These are phyloP conservation scores for Gobiocypris rarus DNA, from an alignment of 2,113 vertebrate species.

Conservation along the genomic window DNA sequence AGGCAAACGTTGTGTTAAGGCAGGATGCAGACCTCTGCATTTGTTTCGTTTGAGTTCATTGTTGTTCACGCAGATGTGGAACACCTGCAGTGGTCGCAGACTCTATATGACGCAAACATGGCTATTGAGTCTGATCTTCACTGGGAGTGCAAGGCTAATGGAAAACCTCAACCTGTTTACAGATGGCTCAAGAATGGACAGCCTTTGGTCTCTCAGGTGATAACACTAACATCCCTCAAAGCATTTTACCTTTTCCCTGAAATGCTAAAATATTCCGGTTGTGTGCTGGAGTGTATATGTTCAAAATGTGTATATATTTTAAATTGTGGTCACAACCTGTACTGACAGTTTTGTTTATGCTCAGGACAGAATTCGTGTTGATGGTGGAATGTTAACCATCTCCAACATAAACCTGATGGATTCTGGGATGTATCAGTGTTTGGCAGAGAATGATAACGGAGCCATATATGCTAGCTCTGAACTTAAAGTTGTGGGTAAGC, in stretches of 20 bases:
- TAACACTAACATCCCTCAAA: background rate
- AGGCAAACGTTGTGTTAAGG: conserved; percentile 12
- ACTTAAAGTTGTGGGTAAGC: conserved; percentile 88
- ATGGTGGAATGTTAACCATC: conserved; percentile 81
- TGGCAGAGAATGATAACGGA: conserved; percentile 84
- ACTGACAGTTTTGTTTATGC: conserved; percentile 51
- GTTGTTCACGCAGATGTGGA: conserved; percentile 69
- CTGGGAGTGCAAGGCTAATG: conserved; percentile 88
- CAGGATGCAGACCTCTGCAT: background rate
- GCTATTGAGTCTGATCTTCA: conserved; percentile 83
- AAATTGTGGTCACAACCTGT: background rate
- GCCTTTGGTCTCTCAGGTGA: conserved; percentile 77
- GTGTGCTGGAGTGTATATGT: background rate
- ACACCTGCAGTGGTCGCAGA: conserved; percentile 84
- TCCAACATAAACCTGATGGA: conserved; percentile 80
- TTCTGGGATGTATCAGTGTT: conserved; percentile 90
- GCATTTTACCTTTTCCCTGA: background rate
- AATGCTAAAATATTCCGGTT: background rate
- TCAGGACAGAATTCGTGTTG: conserved; percentile 83
- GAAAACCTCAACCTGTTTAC: conserved; percentile 82
- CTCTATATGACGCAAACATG: conserved; percentile 81
- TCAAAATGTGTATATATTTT: background rate
- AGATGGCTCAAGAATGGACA: conserved; percentile 88
- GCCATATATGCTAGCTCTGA: conserved; percentile 85
- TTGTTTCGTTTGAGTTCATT: background rate